phyloP scores from a whole-genome alignment of 2,888 invertebrate species.

The Tetheella fluctuosa region DNA sequence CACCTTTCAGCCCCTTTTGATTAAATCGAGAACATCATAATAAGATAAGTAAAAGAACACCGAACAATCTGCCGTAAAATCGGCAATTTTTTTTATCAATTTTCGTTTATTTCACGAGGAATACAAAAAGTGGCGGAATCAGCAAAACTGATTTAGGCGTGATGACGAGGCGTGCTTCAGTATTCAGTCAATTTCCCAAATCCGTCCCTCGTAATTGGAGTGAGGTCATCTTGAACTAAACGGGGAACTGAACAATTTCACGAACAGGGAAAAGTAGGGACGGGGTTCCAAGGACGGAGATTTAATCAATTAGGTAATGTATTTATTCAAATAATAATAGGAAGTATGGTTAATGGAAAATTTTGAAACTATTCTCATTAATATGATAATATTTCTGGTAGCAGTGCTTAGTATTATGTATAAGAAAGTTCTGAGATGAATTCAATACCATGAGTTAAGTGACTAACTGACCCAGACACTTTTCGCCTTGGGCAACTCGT shows the following conservation, averaged over 20 bases:
- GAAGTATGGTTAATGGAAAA: too few species aligned
- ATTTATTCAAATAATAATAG: too few species aligned
- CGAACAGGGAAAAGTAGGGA: not conserved
- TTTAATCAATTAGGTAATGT: not conserved
- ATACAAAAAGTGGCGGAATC: slow-evolving; percentile 8
- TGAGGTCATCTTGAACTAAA: slow-evolving; percentile 19
- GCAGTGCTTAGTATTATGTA: too few species aligned
- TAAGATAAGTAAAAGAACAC: not conserved
- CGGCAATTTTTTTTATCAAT: slow-evolving; percentile 3
- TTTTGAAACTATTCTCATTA: too few species aligned
- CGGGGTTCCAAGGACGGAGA: not conserved
- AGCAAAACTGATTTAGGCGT: slow-evolving; percentile 23
- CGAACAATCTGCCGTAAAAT: not conserved
- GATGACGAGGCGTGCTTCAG: slow-evolving; percentile 24
- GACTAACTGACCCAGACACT: too few species aligned
- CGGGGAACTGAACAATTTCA: slow-evolving; percentile 1
- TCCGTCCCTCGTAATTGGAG: slow-evolving; percentile 36
- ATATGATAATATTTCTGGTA: too few species aligned
- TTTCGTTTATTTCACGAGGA: not conserved
- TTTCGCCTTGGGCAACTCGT: too few species aligned
- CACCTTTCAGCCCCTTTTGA: not conserved
- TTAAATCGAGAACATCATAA: not conserved
- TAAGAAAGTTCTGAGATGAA: too few species aligned
- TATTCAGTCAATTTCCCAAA: slow-evolving; percentile 40
- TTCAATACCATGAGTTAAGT: too few species aligned